A percentile compares a stretch with the other conserved stretches of the same genome.
Conservation (phyloP, 1,140 invertebrate species). For the Trissolcus basalis region DNA sequence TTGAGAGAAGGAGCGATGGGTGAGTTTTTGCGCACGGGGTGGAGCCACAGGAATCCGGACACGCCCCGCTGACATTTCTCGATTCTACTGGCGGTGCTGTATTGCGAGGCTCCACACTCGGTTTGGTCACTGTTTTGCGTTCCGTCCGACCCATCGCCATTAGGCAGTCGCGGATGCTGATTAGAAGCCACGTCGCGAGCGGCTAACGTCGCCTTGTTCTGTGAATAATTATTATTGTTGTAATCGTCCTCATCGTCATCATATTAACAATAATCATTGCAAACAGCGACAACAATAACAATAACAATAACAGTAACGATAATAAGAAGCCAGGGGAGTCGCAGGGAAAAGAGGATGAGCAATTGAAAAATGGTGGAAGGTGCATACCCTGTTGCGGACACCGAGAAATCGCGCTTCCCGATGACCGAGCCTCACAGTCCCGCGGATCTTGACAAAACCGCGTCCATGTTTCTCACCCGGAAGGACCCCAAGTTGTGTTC, state of each 20-base stretch:
- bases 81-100: conserved; percentile 44
- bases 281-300: too few species aligned
- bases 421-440: conserved; percentile 1
- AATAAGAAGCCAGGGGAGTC: too few species aligned
- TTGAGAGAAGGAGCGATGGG: conserved; percentile 45
- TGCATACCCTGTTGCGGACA: conserved; percentile 59
- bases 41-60: conserved; percentile 53
- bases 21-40: conserved; percentile 57
- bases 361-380: too few species aligned
- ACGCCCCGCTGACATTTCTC: conserved; percentile 48
- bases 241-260: too few species aligned
- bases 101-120: conserved; percentile 34
- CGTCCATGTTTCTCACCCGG: conserved; percentile 48
- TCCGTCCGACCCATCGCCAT: conserved; percentile 18
- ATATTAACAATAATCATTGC: too few species aligned
- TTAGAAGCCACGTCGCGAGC: conserved; percentile 1
- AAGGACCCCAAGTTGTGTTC: conserved; percentile 56
- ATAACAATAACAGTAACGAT: too few species aligned
- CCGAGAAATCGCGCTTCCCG: conserved; percentile 48
- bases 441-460: conserved; percentile 32
- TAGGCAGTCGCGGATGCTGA: conserved; percentile 58
- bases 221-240: too few species aligned
- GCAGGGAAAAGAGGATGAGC: too few species aligned
- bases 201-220: too few species aligned
- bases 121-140: conserved; percentile 34